These are phyloP conservation scores for Micrasema minimum DNA, from an alignment of 1,140 invertebrate species.

Conservation along the genomic window DNA sequence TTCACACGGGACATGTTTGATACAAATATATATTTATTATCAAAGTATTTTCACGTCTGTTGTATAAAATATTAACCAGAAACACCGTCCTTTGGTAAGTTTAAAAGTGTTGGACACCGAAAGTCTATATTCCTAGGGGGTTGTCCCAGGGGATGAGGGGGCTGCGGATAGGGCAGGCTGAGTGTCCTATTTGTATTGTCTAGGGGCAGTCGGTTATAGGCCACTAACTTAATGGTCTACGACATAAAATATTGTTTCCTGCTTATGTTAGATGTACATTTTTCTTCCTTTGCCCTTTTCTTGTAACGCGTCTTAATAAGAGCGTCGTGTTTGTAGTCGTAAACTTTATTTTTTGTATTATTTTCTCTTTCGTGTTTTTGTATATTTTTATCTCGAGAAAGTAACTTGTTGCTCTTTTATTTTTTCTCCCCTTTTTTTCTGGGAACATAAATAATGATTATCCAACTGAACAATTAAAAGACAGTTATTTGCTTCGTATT, in stretches of 20 bases:
- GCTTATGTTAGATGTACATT: slow-evolving; percentile 37
- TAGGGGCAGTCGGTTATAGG: slow-evolving; percentile 42
- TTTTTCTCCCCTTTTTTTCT: not conserved
- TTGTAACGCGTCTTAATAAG: slow-evolving; percentile 21
- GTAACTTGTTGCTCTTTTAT: slow-evolving; percentile 16
- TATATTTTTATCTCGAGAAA: not conserved
- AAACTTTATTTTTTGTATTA: slow-evolving; percentile 3
- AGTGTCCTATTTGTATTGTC: slow-evolving; percentile 46
- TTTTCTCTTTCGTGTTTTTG: slow-evolving; percentile 3
- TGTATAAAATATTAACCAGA: not conserved
- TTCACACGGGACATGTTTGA: no score
- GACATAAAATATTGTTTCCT: slow-evolving; percentile 48
- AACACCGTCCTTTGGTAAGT: not conserved
- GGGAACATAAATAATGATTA: not conserved
- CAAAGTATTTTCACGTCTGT: not conserved
- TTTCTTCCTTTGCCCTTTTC: slow-evolving; percentile 23
- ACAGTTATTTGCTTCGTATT: not conserved
- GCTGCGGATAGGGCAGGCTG: slow-evolving; percentile 8
- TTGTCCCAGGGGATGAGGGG: slow-evolving; percentile 1
- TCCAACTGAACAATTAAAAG: not conserved
- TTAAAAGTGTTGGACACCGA: slow-evolving; percentile 5
- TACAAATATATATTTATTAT: no score
- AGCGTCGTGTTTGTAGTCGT: not conserved
- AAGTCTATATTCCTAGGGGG: slow-evolving; percentile 4
- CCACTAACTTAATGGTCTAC: slow-evolving; percentile 42